phyloP scores from a whole-genome alignment of 2,797 vertebrate species.

The Botia kubotai region DNA sequence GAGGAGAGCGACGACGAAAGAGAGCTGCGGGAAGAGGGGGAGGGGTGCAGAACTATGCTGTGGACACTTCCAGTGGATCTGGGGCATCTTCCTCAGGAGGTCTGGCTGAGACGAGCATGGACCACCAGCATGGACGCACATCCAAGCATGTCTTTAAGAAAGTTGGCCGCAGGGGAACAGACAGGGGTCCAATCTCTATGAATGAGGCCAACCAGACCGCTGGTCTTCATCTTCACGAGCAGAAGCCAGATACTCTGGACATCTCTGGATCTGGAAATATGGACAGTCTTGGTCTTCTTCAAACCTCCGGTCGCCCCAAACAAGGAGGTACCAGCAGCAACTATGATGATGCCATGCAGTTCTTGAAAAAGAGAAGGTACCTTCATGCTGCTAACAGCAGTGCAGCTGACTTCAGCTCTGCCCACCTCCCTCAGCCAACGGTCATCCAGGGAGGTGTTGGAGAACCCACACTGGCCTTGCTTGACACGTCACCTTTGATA shows the following conservation, averaged over 20 bases:
- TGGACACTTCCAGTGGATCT: constrained; percentile 84
- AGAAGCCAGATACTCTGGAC: constrained; percentile 86
- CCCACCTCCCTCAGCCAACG: constrained; percentile 90
- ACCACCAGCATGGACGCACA: constrained; percentile 84
- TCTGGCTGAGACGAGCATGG: constrained; percentile 78
- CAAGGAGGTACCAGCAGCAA: constrained; percentile 90
- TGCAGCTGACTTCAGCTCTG: constrained; percentile 88
- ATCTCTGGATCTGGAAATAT: constrained; percentile 79
- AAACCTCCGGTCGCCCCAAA: constrained; percentile 83
- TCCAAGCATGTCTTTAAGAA: constrained; percentile 96
- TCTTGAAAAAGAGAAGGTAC: constrained; percentile 98
- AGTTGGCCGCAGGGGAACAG: constrained; percentile 85
- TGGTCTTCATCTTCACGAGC: constrained; percentile 73
- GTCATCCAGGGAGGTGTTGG: constrained; percentile 95
- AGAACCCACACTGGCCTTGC: constrained; percentile 87
- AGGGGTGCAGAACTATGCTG: constrained; percentile 85
- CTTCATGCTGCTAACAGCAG: constrained; percentile 89
- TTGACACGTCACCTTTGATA: constrained; percentile 89
- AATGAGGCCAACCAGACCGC: constrained; percentile 72
- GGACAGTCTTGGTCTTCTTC: constrained; percentile 89
- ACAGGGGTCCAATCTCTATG: constrained; percentile 88
- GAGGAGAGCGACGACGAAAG: constrained; percentile 88
- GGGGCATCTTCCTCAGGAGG: constrained; percentile 67
- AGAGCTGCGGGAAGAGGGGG: constrained; percentile 70
- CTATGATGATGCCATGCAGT: constrained; percentile 99